Conservation (phyloP, 2,888 invertebrate species). For the Eupelmus urozonus region DNA sequence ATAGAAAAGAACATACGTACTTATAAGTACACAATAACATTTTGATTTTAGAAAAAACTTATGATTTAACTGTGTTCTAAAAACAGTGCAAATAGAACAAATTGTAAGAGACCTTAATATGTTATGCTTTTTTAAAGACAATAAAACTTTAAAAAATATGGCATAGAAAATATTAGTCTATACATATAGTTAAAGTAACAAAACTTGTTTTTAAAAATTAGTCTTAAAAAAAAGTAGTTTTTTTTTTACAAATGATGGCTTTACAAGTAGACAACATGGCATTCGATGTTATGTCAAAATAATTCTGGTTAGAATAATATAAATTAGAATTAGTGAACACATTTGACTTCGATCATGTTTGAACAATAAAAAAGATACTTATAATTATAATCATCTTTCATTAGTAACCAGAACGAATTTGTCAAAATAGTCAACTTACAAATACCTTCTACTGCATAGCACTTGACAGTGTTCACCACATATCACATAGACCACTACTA, state of each 20-base stretch:
- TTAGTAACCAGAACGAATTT: slow-evolving; percentile 8
- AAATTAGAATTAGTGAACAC: slow-evolving; percentile 39
- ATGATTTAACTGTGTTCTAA: slow-evolving; percentile 12
- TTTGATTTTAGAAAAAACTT: slow-evolving; percentile 36
- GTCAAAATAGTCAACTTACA: slow-evolving; percentile 14
- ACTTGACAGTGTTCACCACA: slow-evolving; percentile 25
- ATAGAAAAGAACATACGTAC: slow-evolving; percentile 20
- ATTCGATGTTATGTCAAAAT: slow-evolving; percentile 32
- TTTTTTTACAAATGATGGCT: background rate
- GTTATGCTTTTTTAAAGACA: background rate
- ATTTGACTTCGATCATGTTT: slow-evolving; percentile 21
- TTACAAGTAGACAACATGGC: background rate
- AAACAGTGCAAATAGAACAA: slow-evolving; percentile 32
- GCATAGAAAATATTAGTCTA: background rate
- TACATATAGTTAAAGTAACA: background rate
- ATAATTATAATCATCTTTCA: background rate
- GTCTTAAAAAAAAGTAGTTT: background rate
- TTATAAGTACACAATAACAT: slow-evolving; percentile 14
- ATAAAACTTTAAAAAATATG: slow-evolving; percentile 4
- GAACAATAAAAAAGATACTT: background rate
- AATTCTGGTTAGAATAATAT: slow-evolving; percentile 13
- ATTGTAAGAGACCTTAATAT: no score
- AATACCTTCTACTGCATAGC: slow-evolving; percentile 1
- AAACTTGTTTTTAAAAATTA: background rate
- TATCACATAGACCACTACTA: slow-evolving; percentile 40